phyloP scores from a whole-genome alignment of 2,888 invertebrate genomes.

The Conomelus anceps region DNA sequence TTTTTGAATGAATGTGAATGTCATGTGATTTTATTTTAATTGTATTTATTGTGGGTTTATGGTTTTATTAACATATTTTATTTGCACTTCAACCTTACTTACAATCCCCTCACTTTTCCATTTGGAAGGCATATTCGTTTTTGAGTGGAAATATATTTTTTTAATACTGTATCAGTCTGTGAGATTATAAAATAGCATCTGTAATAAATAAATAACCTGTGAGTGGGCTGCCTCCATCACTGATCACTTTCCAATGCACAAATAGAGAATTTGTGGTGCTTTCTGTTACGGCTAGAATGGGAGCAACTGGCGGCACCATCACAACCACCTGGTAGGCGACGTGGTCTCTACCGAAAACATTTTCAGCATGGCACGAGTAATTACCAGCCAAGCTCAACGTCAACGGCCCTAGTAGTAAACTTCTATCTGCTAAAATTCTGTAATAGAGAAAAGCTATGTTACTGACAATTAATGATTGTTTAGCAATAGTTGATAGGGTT shows the following conservation, averaged over 20 bases:
- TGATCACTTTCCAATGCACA: constrained; percentile 57
- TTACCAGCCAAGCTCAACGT: constrained; percentile 52
- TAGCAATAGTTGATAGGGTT: too few relatives aligned
- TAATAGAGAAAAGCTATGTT: not conserved
- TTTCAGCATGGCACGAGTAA: constrained; percentile 71
- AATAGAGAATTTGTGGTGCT: constrained; percentile 54
- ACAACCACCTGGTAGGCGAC: constrained; percentile 67
- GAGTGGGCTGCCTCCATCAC: constrained; percentile 52
- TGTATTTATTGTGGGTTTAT: too few relatives aligned
- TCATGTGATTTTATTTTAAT: too few relatives aligned
- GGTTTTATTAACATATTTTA: too few relatives aligned
- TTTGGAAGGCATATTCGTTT: too few relatives aligned
- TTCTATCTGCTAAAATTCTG: constrained; percentile 40
- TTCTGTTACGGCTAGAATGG: constrained; percentile 56
- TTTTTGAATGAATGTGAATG: too few relatives aligned
- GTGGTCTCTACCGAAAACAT: constrained; percentile 74
- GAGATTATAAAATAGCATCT: too few relatives aligned
- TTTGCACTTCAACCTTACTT: too few relatives aligned
- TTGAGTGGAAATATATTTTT: too few relatives aligned
- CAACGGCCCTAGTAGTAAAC: constrained; percentile 37
- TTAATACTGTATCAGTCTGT: too few relatives aligned
- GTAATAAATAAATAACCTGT: constrained; percentile 41
- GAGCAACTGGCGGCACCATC: constrained; percentile 57
- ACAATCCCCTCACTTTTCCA: too few relatives aligned
- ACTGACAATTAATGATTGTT: not conserved